Evolutionary conservation across 2,113 vertebrate genomes (phyloP).

Genomic region (Rattus rattus): DNA sequence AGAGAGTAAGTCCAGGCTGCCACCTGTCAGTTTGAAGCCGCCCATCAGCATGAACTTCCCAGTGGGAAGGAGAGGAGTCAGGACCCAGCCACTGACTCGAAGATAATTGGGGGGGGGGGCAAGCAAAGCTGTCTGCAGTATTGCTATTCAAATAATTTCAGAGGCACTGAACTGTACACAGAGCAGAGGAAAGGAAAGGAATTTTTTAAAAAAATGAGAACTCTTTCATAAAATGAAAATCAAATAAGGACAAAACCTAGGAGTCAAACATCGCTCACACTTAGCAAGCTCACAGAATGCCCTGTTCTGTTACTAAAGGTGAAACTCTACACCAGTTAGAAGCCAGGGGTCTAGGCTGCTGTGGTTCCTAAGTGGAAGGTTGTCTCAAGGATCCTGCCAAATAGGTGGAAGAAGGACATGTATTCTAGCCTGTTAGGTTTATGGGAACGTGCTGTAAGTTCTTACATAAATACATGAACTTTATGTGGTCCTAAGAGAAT

Average conservation of each 20-base stretch:
- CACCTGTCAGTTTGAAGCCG: not conserved
- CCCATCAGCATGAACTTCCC: not conserved
- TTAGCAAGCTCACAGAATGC: not conserved
- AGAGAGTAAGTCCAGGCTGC: not conserved
- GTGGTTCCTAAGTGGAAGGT: not conserved
- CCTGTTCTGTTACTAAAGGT: not conserved
- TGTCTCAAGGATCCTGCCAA: not conserved
- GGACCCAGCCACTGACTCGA: too few relatives aligned
- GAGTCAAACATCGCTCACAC: not conserved
- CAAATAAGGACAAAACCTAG: not conserved
- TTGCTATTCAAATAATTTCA: constrained; percentile 14
- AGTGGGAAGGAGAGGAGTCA: fast-evolving
- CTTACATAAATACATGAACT: constrained; percentile 48
- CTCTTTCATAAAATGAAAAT: constrained; percentile 32
- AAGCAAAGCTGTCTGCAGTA: not conserved
- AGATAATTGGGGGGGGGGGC: not conserved
- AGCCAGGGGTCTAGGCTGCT: not conserved
- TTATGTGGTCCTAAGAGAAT: not conserved
- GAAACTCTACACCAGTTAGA: not conserved
- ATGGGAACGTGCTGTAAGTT: constrained; percentile 1
- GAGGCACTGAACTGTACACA: not conserved
- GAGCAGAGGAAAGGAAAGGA: not conserved
- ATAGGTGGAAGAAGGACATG: constrained; percentile 1
- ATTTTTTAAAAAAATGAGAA: not conserved
- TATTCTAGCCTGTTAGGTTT: constrained; percentile 13